phyloP scores from a whole-genome alignment of 1,140 invertebrate genomes.

The Eupeodes corollae region DNA sequence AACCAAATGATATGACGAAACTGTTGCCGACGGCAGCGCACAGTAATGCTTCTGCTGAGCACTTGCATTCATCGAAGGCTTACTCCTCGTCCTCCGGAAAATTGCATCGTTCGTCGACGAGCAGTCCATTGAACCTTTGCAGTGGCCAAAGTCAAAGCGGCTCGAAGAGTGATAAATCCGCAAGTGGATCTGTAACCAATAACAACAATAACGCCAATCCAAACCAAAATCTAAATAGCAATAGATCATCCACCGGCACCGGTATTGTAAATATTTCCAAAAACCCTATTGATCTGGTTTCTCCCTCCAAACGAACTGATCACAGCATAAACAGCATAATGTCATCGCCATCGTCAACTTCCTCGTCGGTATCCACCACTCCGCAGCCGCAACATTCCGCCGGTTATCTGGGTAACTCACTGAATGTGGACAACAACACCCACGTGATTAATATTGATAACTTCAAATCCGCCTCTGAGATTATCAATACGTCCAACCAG shows the following conservation, averaged over 20 bases:
- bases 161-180: not conserved
- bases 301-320: conserved; percentile 21
- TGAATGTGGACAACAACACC: not conserved
- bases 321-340: conserved; percentile 21
- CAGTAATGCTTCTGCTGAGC: no score
- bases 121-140: not conserved
- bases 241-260: conserved; percentile 13
- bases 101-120: no score
- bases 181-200: conserved; percentile 11
- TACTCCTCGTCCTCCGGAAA: no score
- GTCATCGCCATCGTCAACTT: conserved; percentile 4
- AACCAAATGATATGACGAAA: not conserved
- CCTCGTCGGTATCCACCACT: not conserved
- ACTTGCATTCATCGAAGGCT: no score
- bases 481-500: not conserved
- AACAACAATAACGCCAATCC: not conserved
- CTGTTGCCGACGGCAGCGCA: not conserved
- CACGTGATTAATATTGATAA: conserved; percentile 5
- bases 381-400: not conserved
- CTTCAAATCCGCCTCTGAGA: not conserved
- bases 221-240: conserved; percentile 6
- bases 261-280: conserved; percentile 8
- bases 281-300: conserved; percentile 14
- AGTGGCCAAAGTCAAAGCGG: not conserved
- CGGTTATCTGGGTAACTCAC: not conserved